Percentiles rank a stretch among this genome's conserved stretches.
phyloP scores from a whole-genome alignment of 2,113 vertebrate genomes.

The Prionailurus viverrinus region DNA sequence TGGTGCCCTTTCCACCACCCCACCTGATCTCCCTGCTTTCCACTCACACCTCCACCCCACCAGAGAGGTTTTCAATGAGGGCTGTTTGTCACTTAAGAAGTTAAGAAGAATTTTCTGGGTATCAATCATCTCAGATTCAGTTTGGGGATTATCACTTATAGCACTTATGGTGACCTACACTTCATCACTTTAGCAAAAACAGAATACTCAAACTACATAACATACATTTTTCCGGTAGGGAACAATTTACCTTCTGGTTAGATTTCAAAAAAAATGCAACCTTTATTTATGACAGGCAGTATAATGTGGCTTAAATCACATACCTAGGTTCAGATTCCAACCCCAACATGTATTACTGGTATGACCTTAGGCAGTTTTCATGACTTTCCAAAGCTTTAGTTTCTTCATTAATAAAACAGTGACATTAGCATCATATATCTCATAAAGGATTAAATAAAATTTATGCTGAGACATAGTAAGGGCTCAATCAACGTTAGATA shows the following conservation, averaged over 20 bases:
- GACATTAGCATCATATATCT: neutral
- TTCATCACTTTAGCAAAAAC: neutral
- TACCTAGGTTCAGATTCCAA: neutral
- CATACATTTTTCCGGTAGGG: neutral
- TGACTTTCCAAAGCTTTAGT: neutral
- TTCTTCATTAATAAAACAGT: slow-evolving; percentile 10
- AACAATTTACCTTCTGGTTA: neutral
- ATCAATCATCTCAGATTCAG: neutral
- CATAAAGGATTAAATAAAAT: neutral
- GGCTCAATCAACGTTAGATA: neutral
- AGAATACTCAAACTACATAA: neutral
- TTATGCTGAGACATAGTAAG: neutral
- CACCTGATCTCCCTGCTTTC: neutral
- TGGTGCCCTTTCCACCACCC: neutral
- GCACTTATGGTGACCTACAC: too few relatives aligned
- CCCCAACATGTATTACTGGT: neutral
- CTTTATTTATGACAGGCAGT: neutral
- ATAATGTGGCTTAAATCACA: neutral
- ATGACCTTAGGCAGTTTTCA: neutral
- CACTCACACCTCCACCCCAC: neutral
- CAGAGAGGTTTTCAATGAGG: neutral
- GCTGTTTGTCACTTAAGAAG: neutral
- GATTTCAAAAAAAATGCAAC: neutral
- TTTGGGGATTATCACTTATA: neutral
- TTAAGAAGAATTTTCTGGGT: neutral